Evolutionary conservation across 2,888 invertebrate genomes (phyloP).

Genomic region (Sarcophaga carnaria): DNA sequence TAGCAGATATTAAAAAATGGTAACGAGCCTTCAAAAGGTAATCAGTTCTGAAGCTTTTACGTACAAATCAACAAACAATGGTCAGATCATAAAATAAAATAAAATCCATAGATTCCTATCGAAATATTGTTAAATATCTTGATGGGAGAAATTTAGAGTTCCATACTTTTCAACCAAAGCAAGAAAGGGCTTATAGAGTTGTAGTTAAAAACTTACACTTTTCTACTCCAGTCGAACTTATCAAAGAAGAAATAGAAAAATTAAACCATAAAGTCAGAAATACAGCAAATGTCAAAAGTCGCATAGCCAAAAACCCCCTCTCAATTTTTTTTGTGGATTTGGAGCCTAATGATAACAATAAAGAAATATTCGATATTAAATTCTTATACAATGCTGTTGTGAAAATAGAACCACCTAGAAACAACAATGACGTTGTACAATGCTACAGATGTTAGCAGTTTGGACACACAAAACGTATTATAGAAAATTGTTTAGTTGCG

Average conservation of each 20-base stretch:
- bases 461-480: no score
- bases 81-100: conserved; percentile 8
- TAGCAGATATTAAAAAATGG: conserved; percentile 21
- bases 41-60: no score
- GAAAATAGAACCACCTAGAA: conserved; percentile 4
- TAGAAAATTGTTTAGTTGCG: no score
- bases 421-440: conserved; percentile 29
- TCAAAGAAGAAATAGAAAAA: conserved; percentile 20
- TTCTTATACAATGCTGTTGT: conserved; percentile 5
- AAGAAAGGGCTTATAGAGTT: background rate
- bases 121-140: no score
- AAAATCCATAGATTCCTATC: background rate
- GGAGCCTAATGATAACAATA: conserved; percentile 26
- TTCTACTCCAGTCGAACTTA: conserved; percentile 1
- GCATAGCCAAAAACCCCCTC: conserved; percentile 5
- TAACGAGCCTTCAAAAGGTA: no score
- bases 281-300: background rate
- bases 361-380: conserved; percentile 11
- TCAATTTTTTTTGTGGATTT: conserved; percentile 39
- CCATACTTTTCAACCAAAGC: no score
- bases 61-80: no score
- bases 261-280: conserved; percentile 25
- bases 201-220: conserved; percentile 36
- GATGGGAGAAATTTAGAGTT: no score
- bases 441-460: no score